Evolutionary conservation across 2,113 vertebrate genomes (phyloP).

Genomic region (Sigmodon hispidus): DNA sequence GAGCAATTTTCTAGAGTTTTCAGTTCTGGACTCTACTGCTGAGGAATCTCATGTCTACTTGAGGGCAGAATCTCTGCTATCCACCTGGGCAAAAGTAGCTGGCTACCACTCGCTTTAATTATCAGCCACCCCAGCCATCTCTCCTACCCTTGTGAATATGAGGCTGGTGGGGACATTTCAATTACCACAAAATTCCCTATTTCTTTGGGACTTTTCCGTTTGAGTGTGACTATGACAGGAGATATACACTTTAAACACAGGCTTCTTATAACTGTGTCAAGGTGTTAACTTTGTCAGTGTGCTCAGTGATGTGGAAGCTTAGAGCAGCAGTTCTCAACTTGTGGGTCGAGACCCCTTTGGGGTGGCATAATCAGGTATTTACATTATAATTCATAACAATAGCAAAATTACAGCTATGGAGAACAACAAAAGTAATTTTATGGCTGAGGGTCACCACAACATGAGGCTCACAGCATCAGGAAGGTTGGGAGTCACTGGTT

Average conservation of each 20-base stretch:
- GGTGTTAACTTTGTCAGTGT: no score
- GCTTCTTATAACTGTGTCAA: neutral
- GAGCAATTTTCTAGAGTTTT: neutral
- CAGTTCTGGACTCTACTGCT: neutral
- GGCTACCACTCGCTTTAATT: neutral
- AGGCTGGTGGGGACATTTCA: neutral
- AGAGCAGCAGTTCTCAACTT: neutral
- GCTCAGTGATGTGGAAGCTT: neutral
- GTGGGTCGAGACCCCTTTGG: neutral
- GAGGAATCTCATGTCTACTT: neutral
- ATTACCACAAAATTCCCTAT: neutral
- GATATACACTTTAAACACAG: neutral
- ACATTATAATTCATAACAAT: neutral
- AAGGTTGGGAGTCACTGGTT: neutral
- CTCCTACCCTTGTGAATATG: neutral
- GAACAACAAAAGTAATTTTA: neutral
- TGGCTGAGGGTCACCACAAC: neutral
- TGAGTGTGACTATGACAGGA: neutral
- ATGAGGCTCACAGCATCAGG: neutral
- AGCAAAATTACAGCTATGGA: neutral
- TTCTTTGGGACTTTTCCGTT: neutral
- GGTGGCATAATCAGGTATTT: neutral
- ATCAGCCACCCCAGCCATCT: neutral
- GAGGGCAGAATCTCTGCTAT: neutral
- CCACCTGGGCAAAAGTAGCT: neutral